These are phyloP conservation scores for Nothoprocta perdicaria DNA, from an alignment of 2,113 vertebrate species.

Conservation along the genomic window DNA sequence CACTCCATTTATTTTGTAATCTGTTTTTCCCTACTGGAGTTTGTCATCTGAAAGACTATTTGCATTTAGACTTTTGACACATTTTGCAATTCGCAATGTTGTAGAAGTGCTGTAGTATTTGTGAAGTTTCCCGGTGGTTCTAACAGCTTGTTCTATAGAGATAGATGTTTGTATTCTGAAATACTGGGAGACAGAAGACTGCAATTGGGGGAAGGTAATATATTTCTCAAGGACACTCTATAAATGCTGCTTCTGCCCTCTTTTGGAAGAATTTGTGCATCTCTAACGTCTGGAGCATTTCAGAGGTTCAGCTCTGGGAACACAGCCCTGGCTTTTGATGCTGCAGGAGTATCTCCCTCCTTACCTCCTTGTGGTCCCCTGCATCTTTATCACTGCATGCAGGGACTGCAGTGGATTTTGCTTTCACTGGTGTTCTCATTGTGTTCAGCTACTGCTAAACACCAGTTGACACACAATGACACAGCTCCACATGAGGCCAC, in stretches of 20 bases:
- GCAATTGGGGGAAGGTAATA: background rate
- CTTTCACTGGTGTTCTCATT: background rate
- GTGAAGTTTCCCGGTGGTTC: background rate
- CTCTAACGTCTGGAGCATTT: background rate
- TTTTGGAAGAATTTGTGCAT: conserved; percentile 69
- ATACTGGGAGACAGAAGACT: background rate
- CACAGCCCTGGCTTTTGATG: background rate
- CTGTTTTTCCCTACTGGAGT: background rate
- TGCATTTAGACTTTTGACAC: background rate
- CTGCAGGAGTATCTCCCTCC: background rate
- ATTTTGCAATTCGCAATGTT: background rate
- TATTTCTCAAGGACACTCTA: conserved; percentile 42
- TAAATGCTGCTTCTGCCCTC: conserved; percentile 76
- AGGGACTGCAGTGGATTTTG: background rate
- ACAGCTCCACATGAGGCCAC: background rate
- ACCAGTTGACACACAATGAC: background rate
- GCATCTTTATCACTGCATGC: background rate
- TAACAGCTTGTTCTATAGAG: background rate
- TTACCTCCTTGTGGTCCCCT: background rate
- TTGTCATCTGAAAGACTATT: background rate
- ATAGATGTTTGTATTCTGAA: conserved; percentile 19
- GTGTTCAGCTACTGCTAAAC: background rate
- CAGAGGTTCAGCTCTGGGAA: background rate
- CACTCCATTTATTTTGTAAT: background rate
- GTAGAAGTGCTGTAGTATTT: background rate